phyloP scores from a whole-genome alignment of 2,888 invertebrate genomes.

The Leptinotarsa tumamoca region DNA sequence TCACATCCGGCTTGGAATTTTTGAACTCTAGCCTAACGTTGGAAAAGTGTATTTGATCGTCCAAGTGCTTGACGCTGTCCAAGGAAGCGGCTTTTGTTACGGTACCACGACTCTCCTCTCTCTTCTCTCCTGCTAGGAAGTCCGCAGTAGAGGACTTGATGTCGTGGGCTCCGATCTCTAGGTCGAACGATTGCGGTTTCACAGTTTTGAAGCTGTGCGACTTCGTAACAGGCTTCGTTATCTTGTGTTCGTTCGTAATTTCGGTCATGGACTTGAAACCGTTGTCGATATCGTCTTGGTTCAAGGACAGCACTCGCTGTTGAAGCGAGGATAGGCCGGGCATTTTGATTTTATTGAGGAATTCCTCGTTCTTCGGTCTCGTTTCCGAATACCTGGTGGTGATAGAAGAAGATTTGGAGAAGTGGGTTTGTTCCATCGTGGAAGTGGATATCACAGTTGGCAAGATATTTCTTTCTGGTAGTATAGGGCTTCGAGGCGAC shows the following conservation, averaged over 20 bases:
- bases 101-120: slow-evolving; percentile 43
- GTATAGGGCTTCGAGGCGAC: slow-evolving; percentile 40
- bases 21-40: slow-evolving; percentile 42
- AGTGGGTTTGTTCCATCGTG: slow-evolving; percentile 37
- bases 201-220: slow-evolving; percentile 78
- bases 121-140: slow-evolving; percentile 37
- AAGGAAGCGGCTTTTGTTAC: slow-evolving; percentile 66
- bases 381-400: slow-evolving; percentile 43
- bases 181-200: slow-evolving; percentile 56
- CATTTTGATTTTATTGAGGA: slow-evolving; percentile 65
- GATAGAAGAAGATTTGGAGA: slow-evolving; percentile 34
- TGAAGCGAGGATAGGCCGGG: slow-evolving; percentile 70
- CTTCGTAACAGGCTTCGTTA: slow-evolving; percentile 73
- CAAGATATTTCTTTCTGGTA: slow-evolving; percentile 28
- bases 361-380: slow-evolving; percentile 52
- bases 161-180: slow-evolving; percentile 30
- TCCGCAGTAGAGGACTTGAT: slow-evolving; percentile 33
- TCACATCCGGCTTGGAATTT: slow-evolving; percentile 25
- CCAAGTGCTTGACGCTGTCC: slow-evolving; percentile 72
- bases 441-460: slow-evolving; percentile 50
- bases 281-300: slow-evolving; percentile 59
- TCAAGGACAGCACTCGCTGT: slow-evolving; percentile 68
- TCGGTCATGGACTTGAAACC: slow-evolving; percentile 63
- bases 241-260: slow-evolving; percentile 50
- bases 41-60: slow-evolving; percentile 59